Evolutionary conservation across 2,888 invertebrate species (phyloP), one percentile per base, ranked within the genome.

Genomic region (Argynnis bischoffii): DNA sequence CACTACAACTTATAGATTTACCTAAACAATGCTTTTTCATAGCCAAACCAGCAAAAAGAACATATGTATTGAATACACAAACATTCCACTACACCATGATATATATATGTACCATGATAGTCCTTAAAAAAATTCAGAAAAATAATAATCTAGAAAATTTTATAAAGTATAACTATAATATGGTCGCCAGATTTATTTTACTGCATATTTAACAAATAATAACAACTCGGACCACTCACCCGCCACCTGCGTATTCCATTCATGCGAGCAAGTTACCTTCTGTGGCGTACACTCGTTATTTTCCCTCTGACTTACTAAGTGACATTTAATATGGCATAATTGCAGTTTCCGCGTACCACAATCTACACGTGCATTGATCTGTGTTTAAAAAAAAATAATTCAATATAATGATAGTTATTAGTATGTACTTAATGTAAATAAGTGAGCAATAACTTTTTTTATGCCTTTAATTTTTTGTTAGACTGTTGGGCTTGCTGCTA

Each of bases 231-330:
- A 59, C 26, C 59, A 59, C 59, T 59, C 59, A 59, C 59, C 31
- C 59, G 48, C 47, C 59, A 59, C 59, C 59, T 59, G 59, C 59
- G 59, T 59, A 59, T 85, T 80, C 76, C 79, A 84, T 82, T 82
- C 83, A 84, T 82, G 78, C 78, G 77, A 70, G 69, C 72, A 55
- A 57, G 64, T 63, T 70, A 65, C 77, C 78, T 70, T 77, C 71
- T 78, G 70, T 56, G 75, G 72, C 47, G 31, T 67, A n/a, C 63
- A 67, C 60, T 75, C 75, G 75, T 67, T 73, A 74, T 77, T 75
- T 71, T 68, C 72, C 73, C 73, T 47, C 64, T 73, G 69, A 66
- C 64, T 61, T 56, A 69, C 69, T 56, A 69, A 69, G 69, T 65
- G 57, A 61, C 66, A 57, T 74, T 72, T 64, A 72, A 71, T 72